Percentiles rank a stretch among this genome's conserved stretches.
These are phyloP conservation scores for Muschampia plurimacula DNA, from an alignment of 2,888 invertebrate species.

Conservation along the genomic window DNA sequence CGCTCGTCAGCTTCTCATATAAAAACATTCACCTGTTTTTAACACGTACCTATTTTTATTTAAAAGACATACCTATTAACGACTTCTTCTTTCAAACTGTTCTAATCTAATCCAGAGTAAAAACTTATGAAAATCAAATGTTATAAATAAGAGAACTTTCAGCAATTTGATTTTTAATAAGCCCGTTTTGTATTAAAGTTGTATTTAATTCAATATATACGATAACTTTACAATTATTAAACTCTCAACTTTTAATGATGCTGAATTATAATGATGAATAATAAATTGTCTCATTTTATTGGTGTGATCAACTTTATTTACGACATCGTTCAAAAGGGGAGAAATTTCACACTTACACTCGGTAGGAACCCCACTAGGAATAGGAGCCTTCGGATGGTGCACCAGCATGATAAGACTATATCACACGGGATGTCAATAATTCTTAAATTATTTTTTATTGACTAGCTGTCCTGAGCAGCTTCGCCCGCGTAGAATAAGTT, in stretches of 20 bases:
- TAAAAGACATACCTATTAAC: too few relatives aligned
- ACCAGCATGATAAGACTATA: too few relatives aligned
- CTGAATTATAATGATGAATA: not conserved
- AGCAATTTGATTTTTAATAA: conserved; percentile 4
- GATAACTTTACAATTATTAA: conserved; percentile 1
- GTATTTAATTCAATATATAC: not conserved
- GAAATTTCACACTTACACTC: too few relatives aligned
- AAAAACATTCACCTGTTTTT: too few relatives aligned
- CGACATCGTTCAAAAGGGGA: not conserved
- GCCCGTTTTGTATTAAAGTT: not conserved
- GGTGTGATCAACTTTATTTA: not conserved
- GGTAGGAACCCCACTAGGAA: too few relatives aligned
- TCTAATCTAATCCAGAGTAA: not conserved
- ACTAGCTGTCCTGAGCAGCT: too few relatives aligned
- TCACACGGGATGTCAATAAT: too few relatives aligned
- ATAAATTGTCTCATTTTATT: not conserved
- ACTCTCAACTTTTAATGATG: not conserved
- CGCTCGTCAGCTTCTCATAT: too few relatives aligned
- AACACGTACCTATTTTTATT: too few relatives aligned
- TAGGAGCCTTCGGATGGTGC: too few relatives aligned
- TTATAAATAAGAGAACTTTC: not conserved
- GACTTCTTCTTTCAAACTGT: not conserved
- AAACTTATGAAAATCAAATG: not conserved
- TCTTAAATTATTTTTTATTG: too few relatives aligned
- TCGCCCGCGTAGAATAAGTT: too few relatives aligned